Evolutionary conservation across 2,797 vertebrate genomes (phyloP), one percentile per base, ranked within the genome.

Genomic region (Selene dorsalis): DNA sequence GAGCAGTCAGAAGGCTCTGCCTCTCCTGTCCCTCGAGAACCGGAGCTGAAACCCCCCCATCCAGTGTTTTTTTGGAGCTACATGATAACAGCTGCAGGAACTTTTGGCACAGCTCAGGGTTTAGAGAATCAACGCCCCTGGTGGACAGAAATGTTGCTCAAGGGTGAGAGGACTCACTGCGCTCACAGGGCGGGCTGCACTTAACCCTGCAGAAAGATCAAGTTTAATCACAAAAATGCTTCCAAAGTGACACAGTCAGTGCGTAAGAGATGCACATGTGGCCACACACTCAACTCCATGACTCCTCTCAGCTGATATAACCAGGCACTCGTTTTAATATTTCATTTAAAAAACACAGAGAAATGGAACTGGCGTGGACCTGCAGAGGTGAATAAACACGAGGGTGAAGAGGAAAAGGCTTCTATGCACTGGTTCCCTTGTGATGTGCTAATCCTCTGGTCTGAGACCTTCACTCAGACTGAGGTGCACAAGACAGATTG

Each of bases 181-280:
- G 67, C 69, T 77, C n/a, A 64, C 71, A 66, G 60, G 30, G 85
- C 56, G 39, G 74, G 79, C 69, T 45, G 89, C 78, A 83, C 85
- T 83, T 66, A 70, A 59, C 71, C 72, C 76, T 38, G 67, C 39
- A 20, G 24, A 16, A 48, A 81, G 76, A 82, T 82, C 73, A 74
- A 59, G 67, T 75, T 71, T 77, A 81, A 90, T 87, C 80, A 86
- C 67, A 69, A 77, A 86, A 79, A 86, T 56, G 69, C 68, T 62
- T 58, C 45, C 50, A 38, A 35, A 72, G 63, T 20, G 56, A 64
- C 45, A 55, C 14, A 4, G 71, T 90, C 87, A 88, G 76, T 84
- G 84, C 4, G 8, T 16, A n/a, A 20, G 30, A 52, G 4, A 13
- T 3, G 4, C 50, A 68, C 28, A 41, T 75, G 53, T 52, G 45